A percentile compares a stretch with the other conserved stretches of the same genome.
phyloP scores from a whole-genome alignment of 2,888 invertebrate species.

The Aphodius granarius region DNA sequence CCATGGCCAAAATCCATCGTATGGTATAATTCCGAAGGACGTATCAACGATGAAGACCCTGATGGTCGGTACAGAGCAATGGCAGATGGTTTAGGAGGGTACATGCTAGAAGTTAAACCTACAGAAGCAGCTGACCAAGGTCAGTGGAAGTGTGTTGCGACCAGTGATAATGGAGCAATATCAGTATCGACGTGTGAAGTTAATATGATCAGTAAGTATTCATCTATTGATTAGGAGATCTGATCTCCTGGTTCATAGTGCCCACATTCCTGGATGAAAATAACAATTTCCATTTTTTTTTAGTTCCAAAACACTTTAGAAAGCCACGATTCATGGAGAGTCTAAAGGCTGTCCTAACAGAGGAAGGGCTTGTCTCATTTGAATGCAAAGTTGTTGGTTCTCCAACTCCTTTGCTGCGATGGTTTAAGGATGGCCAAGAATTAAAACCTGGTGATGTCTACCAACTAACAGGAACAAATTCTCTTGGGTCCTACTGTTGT shows the following conservation, averaged over 20 bases:
- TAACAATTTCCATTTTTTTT: background rate
- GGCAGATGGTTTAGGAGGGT: constrained; percentile 83
- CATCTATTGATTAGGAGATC: background rate
- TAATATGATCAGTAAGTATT: constrained; percentile 73
- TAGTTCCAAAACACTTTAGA: constrained; percentile 87
- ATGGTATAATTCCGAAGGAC: constrained; percentile 86
- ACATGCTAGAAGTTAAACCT: constrained; percentile 72
- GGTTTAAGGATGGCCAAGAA: constrained; percentile 93
- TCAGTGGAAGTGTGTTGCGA: constrained; percentile 88
- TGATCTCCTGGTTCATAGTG: too few relatives aligned
- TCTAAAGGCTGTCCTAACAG: constrained; percentile 84
- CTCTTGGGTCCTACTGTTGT: constrained; percentile 86
- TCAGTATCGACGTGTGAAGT: constrained; percentile 76
- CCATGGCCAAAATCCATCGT: constrained; percentile 82
- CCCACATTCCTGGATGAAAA: background rate
- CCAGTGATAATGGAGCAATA: constrained; percentile 72
- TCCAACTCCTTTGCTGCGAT: constrained; percentile 82
- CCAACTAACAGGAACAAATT: constrained; percentile 87
- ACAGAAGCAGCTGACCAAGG: constrained; percentile 83
- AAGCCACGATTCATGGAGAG: constrained; percentile 90
- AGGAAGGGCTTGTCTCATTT: constrained; percentile 89
- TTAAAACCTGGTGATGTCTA: constrained; percentile 91
- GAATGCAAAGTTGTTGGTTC: constrained; percentile 93
- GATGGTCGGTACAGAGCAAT: constrained; percentile 67
- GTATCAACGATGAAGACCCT: constrained; percentile 60